Evolutionary conservation across 2,797 vertebrate genomes (phyloP).

Genomic region (Cossypha niveicapilla): DNA sequence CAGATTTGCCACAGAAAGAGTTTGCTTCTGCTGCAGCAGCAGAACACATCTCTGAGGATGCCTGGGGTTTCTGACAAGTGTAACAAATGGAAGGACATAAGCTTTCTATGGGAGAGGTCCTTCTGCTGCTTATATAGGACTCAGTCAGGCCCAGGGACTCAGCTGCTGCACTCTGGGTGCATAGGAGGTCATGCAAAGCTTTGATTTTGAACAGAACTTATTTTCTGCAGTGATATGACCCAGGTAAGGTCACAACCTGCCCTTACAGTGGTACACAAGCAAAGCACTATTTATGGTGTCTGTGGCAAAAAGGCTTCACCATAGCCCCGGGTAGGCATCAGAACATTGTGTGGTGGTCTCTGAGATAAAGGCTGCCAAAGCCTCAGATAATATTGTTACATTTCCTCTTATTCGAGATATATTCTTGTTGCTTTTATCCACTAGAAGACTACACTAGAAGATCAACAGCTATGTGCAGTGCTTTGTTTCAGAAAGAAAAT

Average conservation of each 20-base stretch:
- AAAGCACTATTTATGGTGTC: not conserved
- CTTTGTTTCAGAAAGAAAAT: not conserved
- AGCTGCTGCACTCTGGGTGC: not conserved
- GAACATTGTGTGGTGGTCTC: not conserved
- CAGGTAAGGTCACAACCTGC: not conserved
- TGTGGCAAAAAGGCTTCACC: not conserved
- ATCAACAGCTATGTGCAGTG: not conserved
- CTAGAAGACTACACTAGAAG: not conserved
- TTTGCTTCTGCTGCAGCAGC: not conserved
- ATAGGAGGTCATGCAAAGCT: rapidly evolving
- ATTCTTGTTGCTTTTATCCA: not conserved
- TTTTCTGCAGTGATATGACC: rapidly evolving
- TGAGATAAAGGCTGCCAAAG: not conserved
- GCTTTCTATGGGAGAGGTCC: not conserved
- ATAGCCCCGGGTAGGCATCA: not conserved
- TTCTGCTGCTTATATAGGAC: not conserved
- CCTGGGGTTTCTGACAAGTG: not conserved
- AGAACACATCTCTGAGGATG: not conserved
- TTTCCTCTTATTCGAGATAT: not conserved
- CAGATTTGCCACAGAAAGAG: not conserved
- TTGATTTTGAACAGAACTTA: not conserved
- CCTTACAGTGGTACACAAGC: not conserved
- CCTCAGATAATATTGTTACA: not conserved
- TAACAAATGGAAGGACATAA: not conserved
- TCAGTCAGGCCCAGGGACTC: too few relatives aligned